Base-by-base conservation (phyloP, 2,113 vertebrate genomes). In the Phodopus roborovskii region DNA sequence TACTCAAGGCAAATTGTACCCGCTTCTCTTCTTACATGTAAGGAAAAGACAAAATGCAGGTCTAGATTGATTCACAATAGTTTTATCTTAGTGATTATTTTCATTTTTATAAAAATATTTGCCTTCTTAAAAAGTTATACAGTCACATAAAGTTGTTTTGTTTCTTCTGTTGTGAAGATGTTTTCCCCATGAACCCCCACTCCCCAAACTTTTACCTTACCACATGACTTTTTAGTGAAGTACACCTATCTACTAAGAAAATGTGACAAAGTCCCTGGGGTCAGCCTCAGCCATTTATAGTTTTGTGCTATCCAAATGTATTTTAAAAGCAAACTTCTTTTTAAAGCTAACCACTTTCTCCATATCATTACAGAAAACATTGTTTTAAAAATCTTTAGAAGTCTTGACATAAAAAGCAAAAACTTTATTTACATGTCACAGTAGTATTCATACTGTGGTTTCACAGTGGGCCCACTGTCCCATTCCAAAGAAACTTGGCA, bases 391-490 rank as follows among this genome's bases (percentile, higher is more conserved):
- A 48, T 77, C 94, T 16, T 0, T 74, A 86, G 85, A 96, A 95
- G 71, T 82, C 93, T 17, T 0, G 62, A 97, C 97, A 95, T 7
- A 83, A 75, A 87, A 94, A 96, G 93, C 56, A 87, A 93, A 97
- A 96, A 88, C 30, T 24, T 12, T 87, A 84, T 88, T 88, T 97
- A 73, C 96, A 95, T 30, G 73, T 97, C 96, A 94, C 64, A 98
- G 79, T 15, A 94, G 79, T 71, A 68, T 93, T 97, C 53, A 78
- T 75, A 91, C 60, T 92, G 78, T 90, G 83, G 71, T 95, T 95
- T 97, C 97, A 98, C 97, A 98, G 94, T 96, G 92, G 89, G 42
- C 53, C 94, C 96, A 96, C 97, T 97, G 96, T 97, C 96, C 97
- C 96, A 56, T 92, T 98, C 96, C 95, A 92, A 82, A 96, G 95